Evolutionary conservation across 1,140 invertebrate species (phyloP).

Genomic region (Zaprionus kolodkinae): DNA sequence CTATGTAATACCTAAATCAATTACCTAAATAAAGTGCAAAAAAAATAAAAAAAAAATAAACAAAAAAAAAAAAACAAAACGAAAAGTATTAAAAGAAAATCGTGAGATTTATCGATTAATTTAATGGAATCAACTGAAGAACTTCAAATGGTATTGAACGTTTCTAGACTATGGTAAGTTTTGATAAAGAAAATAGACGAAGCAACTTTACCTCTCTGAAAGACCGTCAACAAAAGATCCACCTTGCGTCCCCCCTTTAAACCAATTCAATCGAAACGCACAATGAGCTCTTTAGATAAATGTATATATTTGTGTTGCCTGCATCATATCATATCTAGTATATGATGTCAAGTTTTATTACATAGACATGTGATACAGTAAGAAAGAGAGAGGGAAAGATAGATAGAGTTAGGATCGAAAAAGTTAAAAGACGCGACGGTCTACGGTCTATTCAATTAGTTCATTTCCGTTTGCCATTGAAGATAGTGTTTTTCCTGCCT

Average conservation of each 20-base stretch:
- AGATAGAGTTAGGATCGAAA: constrained; percentile 1
- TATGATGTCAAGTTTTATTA: constrained; percentile 15
- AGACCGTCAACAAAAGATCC: too few species aligned
- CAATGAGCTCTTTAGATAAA: background rate
- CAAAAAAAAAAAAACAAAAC: constrained; percentile 19
- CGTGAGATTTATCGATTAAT: background rate
- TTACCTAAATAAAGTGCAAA: constrained; percentile 80
- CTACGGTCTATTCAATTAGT: background rate
- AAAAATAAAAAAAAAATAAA: constrained; percentile 40
- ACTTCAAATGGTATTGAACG: too few species aligned
- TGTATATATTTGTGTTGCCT: constrained; percentile 17
- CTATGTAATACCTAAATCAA: constrained; percentile 73
- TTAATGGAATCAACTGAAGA: too few species aligned
- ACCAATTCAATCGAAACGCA: background rate
- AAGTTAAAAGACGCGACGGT: background rate
- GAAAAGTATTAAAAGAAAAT: constrained; percentile 46
- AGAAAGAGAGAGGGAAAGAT: background rate
- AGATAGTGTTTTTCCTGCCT: constrained; percentile 4
- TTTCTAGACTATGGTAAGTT: too few species aligned
- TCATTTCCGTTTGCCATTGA: constrained; percentile 20
- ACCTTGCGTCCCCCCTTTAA: background rate
- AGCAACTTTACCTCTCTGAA: too few species aligned
- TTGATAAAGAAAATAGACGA: too few species aligned
- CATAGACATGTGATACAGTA: constrained; percentile 21
- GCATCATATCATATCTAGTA: background rate